Base-by-base conservation (phyloP, 2,888 invertebrate species). In the Schrankia costaestrigalis region DNA sequence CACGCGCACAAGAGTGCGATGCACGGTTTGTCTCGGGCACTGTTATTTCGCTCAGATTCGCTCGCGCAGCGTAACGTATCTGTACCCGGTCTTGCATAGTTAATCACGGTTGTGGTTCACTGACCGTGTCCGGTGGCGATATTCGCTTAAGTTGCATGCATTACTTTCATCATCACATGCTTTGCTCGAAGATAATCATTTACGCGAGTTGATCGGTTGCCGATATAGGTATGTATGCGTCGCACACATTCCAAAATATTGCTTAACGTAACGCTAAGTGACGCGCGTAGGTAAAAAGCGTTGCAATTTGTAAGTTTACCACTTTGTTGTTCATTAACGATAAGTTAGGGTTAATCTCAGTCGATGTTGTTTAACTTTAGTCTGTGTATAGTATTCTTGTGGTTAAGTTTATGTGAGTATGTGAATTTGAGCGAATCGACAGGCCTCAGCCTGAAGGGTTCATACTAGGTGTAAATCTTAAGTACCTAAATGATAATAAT, bases 241-340 rank as follows among this genome's bases (percentile, higher is more conserved):
- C 78, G 77, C 78, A 82, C 74, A 86, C 86, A 86, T 86, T 86
- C 86, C 86, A 86, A 82, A 81, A 80, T 74, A 81, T 76, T 72
- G 68, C 68, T 74, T 64, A 66, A 69, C 61, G 73, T 76, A 75
- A 75, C 74, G 75, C 71, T 60, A 66, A 51, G 71, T 71, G 78
- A 66, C 73, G 74, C 75, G 73, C 69, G 66, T 66, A 71, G 56
- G 58, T 60, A 56, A 63, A n/a, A 57, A 69, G 78, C 80, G 79
- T 75, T 75, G 66, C 77, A 68, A 63, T 69, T 72, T 80, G 75
- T 81, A 78, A 77, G 78, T 84, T 85, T 83, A 84, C 86, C 86
- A 86, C 85, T 82, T 78, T 84, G 85, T 83, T 86, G 86, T 86
- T 86, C 86, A 86, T 85, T 85, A 86, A 78, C 75, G 79, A 73